Percentiles rank a stretch among this genome's conserved stretches.
These are phyloP conservation scores for Calidris pygmaea DNA, from an alignment of 2,113 vertebrate species.

Conservation along the genomic window DNA sequence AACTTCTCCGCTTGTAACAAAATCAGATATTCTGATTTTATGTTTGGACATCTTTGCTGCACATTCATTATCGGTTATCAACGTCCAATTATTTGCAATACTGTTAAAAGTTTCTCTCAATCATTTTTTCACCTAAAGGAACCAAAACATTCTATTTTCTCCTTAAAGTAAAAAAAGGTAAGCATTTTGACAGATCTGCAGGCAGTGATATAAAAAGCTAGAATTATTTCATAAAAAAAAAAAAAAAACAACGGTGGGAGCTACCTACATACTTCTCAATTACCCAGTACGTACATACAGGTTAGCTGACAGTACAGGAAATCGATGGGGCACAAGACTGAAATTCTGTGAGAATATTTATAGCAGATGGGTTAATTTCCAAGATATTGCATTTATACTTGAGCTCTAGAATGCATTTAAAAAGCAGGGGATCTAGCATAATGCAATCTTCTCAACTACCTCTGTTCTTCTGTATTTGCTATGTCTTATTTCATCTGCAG, in stretches of 20 bases:
- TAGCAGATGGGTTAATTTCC: background rate
- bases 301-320: background rate
- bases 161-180: background rate
- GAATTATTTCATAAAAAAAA: background rate
- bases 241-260: background rate
- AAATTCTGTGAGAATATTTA: background rate
- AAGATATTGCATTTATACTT: background rate
- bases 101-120: background rate
- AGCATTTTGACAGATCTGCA: background rate
- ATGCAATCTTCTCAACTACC: background rate
- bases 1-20: background rate
- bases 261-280: background rate
- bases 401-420: background rate
- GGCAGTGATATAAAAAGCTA: background rate
- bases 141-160: background rate
- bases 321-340: background rate
- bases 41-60: background rate
- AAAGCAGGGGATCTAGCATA: background rate
- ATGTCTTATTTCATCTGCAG: background rate
- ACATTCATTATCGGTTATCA: background rate
- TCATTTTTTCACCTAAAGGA: background rate
- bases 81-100: background rate
- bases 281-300: background rate
- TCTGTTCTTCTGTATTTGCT: background rate
- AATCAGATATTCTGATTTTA: background rate